A percentile compares a stretch with the other conserved stretches of the same genome.
These are phyloP conservation scores for Chlorodrepanis virens DNA, from an alignment of 2,113 vertebrate species.

Conservation along the genomic window DNA sequence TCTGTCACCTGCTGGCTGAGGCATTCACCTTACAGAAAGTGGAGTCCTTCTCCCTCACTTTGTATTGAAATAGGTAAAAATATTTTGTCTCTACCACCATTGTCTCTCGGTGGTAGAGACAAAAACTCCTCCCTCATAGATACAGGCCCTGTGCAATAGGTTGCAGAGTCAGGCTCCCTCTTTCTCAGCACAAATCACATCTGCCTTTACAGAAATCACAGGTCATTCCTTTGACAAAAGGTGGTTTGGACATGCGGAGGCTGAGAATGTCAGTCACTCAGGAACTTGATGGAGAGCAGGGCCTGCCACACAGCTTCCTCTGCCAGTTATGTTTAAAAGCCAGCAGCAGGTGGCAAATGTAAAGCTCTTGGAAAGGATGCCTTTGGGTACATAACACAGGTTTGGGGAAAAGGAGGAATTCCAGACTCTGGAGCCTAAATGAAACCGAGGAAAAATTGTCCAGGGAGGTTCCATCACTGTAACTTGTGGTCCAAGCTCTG, in stretches of 20 bases:
- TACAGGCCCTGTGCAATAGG: not conserved
- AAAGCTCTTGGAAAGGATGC: not conserved
- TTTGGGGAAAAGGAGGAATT: not conserved
- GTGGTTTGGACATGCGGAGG: not conserved
- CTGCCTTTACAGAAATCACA: not conserved
- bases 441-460: not conserved
- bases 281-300: not conserved
- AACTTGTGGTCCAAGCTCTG: not conserved
- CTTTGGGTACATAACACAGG: not conserved
- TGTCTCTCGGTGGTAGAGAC: not conserved
- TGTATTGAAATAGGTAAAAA: not conserved
- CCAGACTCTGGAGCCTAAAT: not conserved
- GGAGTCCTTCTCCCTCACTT: not conserved
- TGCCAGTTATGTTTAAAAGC: not conserved
- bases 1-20: not conserved
- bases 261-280: not conserved
- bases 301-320: not conserved
- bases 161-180: not conserved
- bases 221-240: not conserved
- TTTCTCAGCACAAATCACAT: not conserved
- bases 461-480: not conserved
- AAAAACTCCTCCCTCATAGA: not conserved
- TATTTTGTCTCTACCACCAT: too few species aligned
- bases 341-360: not conserved
- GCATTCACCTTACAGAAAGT: not conserved